Base-by-base conservation (phyloP, 2,888 invertebrate genomes). In the Zaprionus bogoriensis region DNA sequence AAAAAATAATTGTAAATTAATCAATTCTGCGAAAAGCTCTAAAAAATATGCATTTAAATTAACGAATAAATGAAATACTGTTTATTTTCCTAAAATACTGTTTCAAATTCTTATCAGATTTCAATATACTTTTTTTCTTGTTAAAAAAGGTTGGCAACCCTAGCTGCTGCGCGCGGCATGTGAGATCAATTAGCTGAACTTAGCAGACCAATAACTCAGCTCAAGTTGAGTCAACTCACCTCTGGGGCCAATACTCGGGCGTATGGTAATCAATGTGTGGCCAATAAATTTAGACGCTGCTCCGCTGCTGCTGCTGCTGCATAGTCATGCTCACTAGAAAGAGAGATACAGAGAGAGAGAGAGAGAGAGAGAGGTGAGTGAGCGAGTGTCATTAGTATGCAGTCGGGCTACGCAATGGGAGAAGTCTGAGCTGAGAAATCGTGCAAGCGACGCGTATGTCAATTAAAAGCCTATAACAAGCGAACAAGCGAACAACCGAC, bases 381-480 rank as follows among this genome's bases (percentile, higher is more conserved):
- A 54, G 27, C n/a, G 38, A 36, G 7, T 46, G 48, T 46, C 42
- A 69, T 81, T 86, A 77, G 81, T 84, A 81, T 81, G 87, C 87
- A 74, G 68, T 30, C 62, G 64, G 39, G 10, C 30, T 44, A 52
- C 45, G 52, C 48, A 23, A 19, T 27, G 61, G 58, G 60, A 55
- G 65, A 72, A 72, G 63, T 50, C 46, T n/a, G n/a, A 52, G 67
- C 83, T 73, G 80, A 54, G 80, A 67, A 86, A 76, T 79, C 80
- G 86, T 85, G 83, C 76, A 68, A 71, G 69, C 67, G 70, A 73
- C 75, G 77, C 82, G 65, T 81, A 81, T 82, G 85, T 83, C 83
- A 83, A 83, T 83, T 83, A 82, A 86, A 83, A 77, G 77, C 77
- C 83, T 65, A 74, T 85, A 83, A 87, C 67, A 60, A 17, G 6